Base-by-base conservation (phyloP, 2,113 vertebrate species). In the Sinocyclocheilus grahami region DNA sequence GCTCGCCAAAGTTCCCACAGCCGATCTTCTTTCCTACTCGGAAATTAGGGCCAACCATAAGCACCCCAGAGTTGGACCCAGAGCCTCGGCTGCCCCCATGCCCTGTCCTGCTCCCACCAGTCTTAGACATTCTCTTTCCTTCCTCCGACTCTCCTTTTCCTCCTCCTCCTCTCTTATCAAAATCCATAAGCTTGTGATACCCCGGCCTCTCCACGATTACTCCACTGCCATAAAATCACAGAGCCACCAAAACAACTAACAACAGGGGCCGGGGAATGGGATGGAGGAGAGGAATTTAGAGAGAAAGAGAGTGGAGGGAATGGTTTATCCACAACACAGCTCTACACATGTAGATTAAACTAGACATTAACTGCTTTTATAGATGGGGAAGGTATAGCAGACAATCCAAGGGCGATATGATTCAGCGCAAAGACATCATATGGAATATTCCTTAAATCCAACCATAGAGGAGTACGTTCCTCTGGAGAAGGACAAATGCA, bases 41-140 rank as follows among this genome's bases (percentile, higher is more conserved):
- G 94, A 99, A 99, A 93, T 99, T 99, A 77, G 97, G 97, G 90
- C 97, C 97, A 46, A 99, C 97, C 97, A 99, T 99, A 89, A 98
- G 95, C 89, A 99, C 97, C 82, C 97, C 97, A 0, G 97, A 97
- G 92, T 95, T 97, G 93, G 96, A 93, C 91, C 96, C 96, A 10
- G 97, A 71, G 48, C 93, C 91, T 24, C 97, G 95, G 58, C 93
- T 20, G 1, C 67, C 90, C 48, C 95, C 88, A 63, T 97, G 97
- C 85, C 93, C 92, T 8, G 92, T 92, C 85, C 96, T 95, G 85
- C 93, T 94, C 10, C 94, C 93, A 0, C 92, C 80, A 63, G 96
- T 92, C 87, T 95, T 97, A 82, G 97, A 94, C 97, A 97, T 97
- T 91, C 95, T 98, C 93, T 96, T 97, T 75, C 93, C 95, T 91